These are phyloP conservation scores for Pelosia muscerda DNA, from an alignment of 2,888 invertebrate genomes.

Conservation along the genomic window DNA sequence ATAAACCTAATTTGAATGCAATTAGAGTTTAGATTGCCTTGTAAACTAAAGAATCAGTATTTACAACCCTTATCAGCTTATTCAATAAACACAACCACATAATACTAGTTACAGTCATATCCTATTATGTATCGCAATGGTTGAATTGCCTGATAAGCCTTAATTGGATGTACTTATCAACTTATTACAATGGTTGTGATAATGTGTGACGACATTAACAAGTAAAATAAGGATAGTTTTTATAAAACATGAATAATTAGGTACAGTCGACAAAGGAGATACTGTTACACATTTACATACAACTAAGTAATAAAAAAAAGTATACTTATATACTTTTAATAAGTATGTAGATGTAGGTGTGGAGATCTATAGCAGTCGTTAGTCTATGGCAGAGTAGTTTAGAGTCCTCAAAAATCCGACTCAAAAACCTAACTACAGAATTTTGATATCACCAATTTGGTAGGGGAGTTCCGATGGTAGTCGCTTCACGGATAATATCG, in stretches of 20 bases:
- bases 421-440: too few relatives aligned
- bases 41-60: constrained; percentile 26
- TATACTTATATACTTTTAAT: too few relatives aligned
- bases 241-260: neutral
- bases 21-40: constrained; percentile 9
- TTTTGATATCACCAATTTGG: too few relatives aligned
- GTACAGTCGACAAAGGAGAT: too few relatives aligned
- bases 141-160: constrained; percentile 41
- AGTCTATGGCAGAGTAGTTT: too few relatives aligned
- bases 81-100: constrained; percentile 37
- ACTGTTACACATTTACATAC: too few relatives aligned
- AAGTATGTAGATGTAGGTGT: too few relatives aligned
- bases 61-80: constrained; percentile 51
- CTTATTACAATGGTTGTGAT: constrained; percentile 33
- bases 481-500: too few relatives aligned
- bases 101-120: constrained; percentile 32
- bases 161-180: constrained; percentile 44
- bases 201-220: constrained; percentile 44
- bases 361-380: too few relatives aligned
- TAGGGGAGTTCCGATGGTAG: too few relatives aligned
- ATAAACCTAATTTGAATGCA: constrained; percentile 16
- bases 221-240: constrained; percentile 12
- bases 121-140: constrained; percentile 42
- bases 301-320: too few relatives aligned
- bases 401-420: too few relatives aligned